Evolutionary conservation across 2,888 invertebrate genomes (phyloP).

Genomic region (Drosophila affinis): DNA sequence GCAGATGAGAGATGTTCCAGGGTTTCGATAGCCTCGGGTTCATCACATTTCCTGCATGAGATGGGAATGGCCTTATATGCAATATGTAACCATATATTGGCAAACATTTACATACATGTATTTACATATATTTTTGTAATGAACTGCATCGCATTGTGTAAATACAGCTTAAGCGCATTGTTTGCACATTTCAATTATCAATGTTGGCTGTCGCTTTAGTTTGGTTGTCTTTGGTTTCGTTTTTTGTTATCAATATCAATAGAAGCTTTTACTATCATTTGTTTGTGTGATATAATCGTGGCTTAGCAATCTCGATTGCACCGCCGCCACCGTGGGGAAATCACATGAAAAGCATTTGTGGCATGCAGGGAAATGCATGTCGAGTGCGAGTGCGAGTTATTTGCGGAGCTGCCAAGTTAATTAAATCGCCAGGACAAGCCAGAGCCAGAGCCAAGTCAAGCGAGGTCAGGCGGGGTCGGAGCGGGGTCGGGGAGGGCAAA

Average conservation of each 20-base stretch:
- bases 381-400: constrained; percentile 18
- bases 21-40: too few species aligned
- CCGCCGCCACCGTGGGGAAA: constrained; percentile 26
- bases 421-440: constrained; percentile 24
- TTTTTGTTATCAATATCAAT: constrained; percentile 18
- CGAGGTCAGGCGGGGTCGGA: background rate
- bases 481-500: constrained; percentile 1
- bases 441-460: too few species aligned
- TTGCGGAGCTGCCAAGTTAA: constrained; percentile 43
- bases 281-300: constrained; percentile 11
- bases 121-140: background rate
- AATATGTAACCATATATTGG: too few species aligned
- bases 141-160: background rate
- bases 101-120: too few species aligned
- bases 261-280: constrained; percentile 42
- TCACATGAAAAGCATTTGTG: constrained; percentile 29
- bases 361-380: constrained; percentile 20
- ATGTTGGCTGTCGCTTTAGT: constrained; percentile 36
- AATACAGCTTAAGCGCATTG: background rate
- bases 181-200: constrained; percentile 30
- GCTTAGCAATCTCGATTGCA: background rate
- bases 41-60: too few species aligned
- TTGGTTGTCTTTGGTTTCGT: constrained; percentile 14
- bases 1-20: too few species aligned
- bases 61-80: background rate